Conservation (phyloP, 2,888 invertebrate genomes). For the Catocala sponsa region DNA sequence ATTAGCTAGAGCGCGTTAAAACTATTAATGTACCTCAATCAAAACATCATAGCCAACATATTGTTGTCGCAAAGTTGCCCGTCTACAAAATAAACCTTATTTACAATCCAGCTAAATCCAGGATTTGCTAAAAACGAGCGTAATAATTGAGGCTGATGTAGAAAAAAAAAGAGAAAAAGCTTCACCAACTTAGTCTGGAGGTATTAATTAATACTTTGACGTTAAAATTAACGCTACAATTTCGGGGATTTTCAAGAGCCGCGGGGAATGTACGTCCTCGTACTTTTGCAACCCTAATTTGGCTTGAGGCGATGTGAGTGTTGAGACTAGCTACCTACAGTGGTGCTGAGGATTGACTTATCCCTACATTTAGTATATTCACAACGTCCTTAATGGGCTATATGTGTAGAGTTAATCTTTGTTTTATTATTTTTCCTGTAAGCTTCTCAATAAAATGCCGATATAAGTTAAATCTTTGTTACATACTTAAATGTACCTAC, state of each 20-base stretch:
- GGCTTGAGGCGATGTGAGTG: slow-evolving; percentile 43
- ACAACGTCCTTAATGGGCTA: neutral
- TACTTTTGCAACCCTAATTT: slow-evolving; percentile 36
- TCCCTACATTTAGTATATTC: neutral
- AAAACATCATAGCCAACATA: neutral
- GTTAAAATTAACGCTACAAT: slow-evolving; percentile 39
- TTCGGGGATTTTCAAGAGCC: slow-evolving; percentile 37
- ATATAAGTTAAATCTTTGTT: too few relatives aligned
- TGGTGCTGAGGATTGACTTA: neutral
- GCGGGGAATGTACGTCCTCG: slow-evolving; percentile 27
- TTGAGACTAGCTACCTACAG: slow-evolving; percentile 15
- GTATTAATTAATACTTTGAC: slow-evolving; percentile 38
- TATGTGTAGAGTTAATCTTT: too few relatives aligned
- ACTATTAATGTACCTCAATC: too few relatives aligned
- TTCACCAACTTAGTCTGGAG: slow-evolving; percentile 10
- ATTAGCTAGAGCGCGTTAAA: too few relatives aligned
- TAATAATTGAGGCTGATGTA: slow-evolving; percentile 25
- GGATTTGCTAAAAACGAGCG: slow-evolving; percentile 18
- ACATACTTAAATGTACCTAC: too few relatives aligned
- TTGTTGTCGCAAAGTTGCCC: slow-evolving; percentile 4
- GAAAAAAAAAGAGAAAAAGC: slow-evolving; percentile 13
- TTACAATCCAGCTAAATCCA: slow-evolving; percentile 22
- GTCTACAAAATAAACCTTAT: slow-evolving; percentile 10
- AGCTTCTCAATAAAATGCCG: too few relatives aligned
- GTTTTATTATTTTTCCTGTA: too few relatives aligned